Conservation (phyloP, 2,797 vertebrate genomes). For the Chaenodraco wilsoni region DNA sequence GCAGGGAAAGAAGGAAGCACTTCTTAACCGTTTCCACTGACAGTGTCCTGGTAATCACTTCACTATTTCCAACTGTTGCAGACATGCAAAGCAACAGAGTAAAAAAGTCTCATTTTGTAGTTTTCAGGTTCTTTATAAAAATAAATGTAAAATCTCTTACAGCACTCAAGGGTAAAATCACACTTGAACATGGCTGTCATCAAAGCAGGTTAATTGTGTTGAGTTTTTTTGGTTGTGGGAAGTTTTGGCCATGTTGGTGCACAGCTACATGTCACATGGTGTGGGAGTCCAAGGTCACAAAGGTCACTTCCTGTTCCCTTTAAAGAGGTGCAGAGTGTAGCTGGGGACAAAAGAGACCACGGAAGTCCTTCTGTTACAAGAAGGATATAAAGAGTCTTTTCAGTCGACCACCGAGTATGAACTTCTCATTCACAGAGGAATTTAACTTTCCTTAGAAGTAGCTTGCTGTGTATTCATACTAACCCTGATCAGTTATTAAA, state of each 20-base stretch:
- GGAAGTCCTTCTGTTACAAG: slow-evolving; percentile 60
- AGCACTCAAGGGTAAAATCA: neutral
- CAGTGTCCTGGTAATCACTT: slow-evolving; percentile 66
- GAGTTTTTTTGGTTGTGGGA: slow-evolving; percentile 22
- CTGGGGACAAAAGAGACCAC: slow-evolving; percentile 56
- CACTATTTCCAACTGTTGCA: slow-evolving; percentile 72
- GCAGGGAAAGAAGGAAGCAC: slow-evolving; percentile 71
- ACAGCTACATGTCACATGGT: slow-evolving; percentile 58
- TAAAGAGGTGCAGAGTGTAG: slow-evolving; percentile 56
- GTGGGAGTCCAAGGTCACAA: slow-evolving; percentile 60
- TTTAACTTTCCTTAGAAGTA: slow-evolving; percentile 48
- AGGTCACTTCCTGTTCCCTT: slow-evolving; percentile 69
- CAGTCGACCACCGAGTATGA: slow-evolving; percentile 50
- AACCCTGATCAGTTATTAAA: slow-evolving; percentile 2
- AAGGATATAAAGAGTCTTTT: slow-evolving; percentile 68
- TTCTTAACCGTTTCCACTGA: slow-evolving; percentile 52
- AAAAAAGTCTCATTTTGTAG: neutral
- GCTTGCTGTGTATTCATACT: slow-evolving; percentile 18
- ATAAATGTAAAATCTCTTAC: neutral
- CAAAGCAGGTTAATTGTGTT: slow-evolving; percentile 23
- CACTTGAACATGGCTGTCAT: neutral
- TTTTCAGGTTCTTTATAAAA: slow-evolving; percentile 6
- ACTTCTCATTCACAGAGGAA: slow-evolving; percentile 60
- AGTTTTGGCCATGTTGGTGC: slow-evolving; percentile 25
- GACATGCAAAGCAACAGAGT: slow-evolving; percentile 44